phyloP scores from a whole-genome alignment of 2,113 vertebrate species.

The Myotis davidii region DNA sequence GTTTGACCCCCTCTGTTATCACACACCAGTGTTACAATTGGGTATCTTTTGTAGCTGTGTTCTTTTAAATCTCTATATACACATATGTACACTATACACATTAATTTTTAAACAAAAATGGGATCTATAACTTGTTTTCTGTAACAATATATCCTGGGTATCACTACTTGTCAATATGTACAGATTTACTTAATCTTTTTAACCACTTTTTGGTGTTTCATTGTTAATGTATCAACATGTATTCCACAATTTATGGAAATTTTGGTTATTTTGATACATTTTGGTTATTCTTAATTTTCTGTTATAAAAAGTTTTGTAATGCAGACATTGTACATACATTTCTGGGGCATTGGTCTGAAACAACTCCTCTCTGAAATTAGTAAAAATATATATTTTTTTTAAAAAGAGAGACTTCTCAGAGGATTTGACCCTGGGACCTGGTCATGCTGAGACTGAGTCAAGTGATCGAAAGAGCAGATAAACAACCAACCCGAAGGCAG shows the following conservation, averaged over 20 bases:
- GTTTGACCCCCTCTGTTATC: background rate
- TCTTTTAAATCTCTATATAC: background rate
- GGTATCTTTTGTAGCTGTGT: background rate
- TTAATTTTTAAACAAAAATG: slow-evolving; percentile 18
- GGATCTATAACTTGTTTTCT: background rate
- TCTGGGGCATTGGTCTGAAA: background rate
- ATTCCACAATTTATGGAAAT: background rate
- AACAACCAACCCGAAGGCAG: background rate
- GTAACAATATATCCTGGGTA: background rate
- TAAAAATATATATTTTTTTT: too few species aligned
- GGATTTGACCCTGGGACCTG: background rate
- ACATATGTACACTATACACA: background rate
- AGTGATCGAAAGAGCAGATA: background rate
- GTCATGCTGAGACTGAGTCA: background rate
- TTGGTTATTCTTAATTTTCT: background rate
- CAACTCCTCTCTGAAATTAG: too few species aligned
- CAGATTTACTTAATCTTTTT: background rate
- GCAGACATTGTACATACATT: background rate
- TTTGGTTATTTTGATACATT: background rate
- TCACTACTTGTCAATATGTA: background rate
- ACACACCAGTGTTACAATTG: background rate
- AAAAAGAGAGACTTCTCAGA: background rate
- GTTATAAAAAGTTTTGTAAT: background rate
- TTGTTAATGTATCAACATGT: background rate
- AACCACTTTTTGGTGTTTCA: slow-evolving; percentile 1